Evolutionary conservation across 1,140 invertebrate species (phyloP).

Genomic region (Cotesia chilonis): DNA sequence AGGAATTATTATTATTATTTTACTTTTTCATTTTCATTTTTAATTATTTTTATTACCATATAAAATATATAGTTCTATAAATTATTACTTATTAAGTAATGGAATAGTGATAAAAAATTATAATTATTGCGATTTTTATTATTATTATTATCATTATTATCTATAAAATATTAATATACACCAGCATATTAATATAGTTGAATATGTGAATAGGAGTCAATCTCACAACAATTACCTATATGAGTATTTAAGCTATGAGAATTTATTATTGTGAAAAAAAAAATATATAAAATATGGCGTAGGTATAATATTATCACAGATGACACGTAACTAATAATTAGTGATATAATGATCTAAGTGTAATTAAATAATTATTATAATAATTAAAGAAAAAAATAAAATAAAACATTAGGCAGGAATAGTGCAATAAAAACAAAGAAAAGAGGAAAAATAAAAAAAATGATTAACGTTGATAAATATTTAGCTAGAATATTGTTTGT

Average conservation of each 20-base stretch:
- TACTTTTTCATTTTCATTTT: no score
- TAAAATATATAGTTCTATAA: slow-evolving; percentile 44
- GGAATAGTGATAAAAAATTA: slow-evolving; percentile 46
- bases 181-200: slow-evolving; percentile 50
- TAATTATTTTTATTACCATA: slow-evolving; percentile 32
- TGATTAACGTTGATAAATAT: slow-evolving; percentile 30
- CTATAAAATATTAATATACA: slow-evolving; percentile 55
- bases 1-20: slow-evolving; percentile 45
- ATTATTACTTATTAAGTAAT: slow-evolving; percentile 26
- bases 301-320: slow-evolving; percentile 33
- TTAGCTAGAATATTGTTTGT: slow-evolving; percentile 51
- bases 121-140: slow-evolving; percentile 29
- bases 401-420: slow-evolving; percentile 37
- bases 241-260: slow-evolving; percentile 40
- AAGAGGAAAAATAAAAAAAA: slow-evolving; percentile 29
- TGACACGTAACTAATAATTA: slow-evolving; percentile 39
- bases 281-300: slow-evolving; percentile 21
- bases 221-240: slow-evolving; percentile 43
- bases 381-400: no score
- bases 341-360: slow-evolving; percentile 35
- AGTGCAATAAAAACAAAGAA: slow-evolving; percentile 34
- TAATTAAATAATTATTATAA: neutral
- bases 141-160: slow-evolving; percentile 38
- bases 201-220: slow-evolving; percentile 51
- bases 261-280: slow-evolving; percentile 41